Percentiles rank a stretch among this genome's conserved stretches.
These are phyloP conservation scores for Theonella swinhoei DNA, from an alignment of 37 sponge, comb jelly and placozoan species.

Conservation along the genomic window DNA sequence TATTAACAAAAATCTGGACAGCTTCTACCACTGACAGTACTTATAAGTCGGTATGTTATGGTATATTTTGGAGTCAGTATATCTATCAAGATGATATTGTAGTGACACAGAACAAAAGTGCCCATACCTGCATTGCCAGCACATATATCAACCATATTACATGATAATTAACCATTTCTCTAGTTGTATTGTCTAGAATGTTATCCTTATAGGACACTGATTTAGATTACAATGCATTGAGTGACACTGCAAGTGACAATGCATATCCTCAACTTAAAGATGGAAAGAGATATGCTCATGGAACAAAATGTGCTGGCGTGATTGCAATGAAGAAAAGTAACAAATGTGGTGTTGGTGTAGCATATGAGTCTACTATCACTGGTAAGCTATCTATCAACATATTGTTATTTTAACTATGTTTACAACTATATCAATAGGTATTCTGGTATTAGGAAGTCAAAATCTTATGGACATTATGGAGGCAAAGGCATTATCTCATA, in stretches of 20 bases:
- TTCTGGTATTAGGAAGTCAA: not conserved
- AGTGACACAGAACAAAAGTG: no score
- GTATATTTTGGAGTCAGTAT: no score
- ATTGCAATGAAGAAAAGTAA: constrained; percentile 67
- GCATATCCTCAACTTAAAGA: constrained; percentile 61
- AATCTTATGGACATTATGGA: constrained; percentile 79
- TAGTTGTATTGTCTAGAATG: no score
- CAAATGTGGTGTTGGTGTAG: constrained; percentile 79
- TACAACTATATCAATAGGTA: no score
- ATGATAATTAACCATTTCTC: no score
- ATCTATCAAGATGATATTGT: no score
- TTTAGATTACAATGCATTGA: constrained; percentile 62
- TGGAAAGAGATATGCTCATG: constrained; percentile 85
- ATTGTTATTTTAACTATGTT: no score
- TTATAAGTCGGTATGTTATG: no score
- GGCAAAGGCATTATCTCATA: constrained; percentile 65
- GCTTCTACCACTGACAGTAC: no score
- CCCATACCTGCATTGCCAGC: no score
- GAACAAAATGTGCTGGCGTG: constrained; percentile 88
- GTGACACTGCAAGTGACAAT: constrained; percentile 68
- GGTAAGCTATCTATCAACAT: constrained; percentile 41
- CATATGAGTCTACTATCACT: constrained; percentile 79
- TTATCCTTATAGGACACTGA: not conserved
- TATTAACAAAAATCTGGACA: no score
- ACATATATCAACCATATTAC: no score